These are phyloP conservation scores for Cuculus canorus DNA, from an alignment of 2,797 vertebrate species.

Conservation along the genomic window DNA sequence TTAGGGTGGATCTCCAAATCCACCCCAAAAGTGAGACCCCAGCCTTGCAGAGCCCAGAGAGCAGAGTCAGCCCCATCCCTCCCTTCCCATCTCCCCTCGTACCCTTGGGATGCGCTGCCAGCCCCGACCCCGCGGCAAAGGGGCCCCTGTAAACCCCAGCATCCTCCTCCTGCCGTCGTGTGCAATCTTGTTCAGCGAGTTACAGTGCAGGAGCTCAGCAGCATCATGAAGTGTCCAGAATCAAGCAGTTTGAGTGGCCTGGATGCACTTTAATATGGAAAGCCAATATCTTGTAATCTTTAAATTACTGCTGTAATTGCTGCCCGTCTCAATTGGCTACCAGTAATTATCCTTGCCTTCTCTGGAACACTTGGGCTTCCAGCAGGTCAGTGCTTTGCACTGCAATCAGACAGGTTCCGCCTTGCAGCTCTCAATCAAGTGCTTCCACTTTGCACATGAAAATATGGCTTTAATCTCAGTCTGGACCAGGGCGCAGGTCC, in stretches of 20 bases:
- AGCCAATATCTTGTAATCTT: neutral
- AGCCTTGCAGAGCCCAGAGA: neutral
- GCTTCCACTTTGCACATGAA: too few species aligned
- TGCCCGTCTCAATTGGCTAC: neutral
- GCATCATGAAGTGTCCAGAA: rapidly evolving
- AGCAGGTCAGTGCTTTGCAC: neutral
- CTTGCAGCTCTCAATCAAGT: rapidly evolving
- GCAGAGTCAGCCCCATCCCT: neutral
- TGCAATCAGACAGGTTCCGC: rapidly evolving
- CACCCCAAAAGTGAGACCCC: neutral
- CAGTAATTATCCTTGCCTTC: neutral
- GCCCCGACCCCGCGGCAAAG: neutral
- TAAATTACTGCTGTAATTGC: neutral
- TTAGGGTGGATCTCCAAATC: neutral
- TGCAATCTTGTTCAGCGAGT: neutral
- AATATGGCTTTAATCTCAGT: rapidly evolving
- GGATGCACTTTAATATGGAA: rapidly evolving
- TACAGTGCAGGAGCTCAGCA: too few species aligned
- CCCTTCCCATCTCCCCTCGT: rapidly evolving
- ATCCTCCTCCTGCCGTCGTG: rapidly evolving
- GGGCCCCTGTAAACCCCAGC: rapidly evolving
- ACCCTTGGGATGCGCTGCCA: neutral
- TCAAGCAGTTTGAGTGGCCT: rapidly evolving
- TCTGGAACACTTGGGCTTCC: neutral
- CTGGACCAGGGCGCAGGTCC: rapidly evolving